These are phyloP conservation scores for Nomada flava DNA, from an alignment of 2,888 invertebrate genomes.

Conservation along the genomic window DNA sequence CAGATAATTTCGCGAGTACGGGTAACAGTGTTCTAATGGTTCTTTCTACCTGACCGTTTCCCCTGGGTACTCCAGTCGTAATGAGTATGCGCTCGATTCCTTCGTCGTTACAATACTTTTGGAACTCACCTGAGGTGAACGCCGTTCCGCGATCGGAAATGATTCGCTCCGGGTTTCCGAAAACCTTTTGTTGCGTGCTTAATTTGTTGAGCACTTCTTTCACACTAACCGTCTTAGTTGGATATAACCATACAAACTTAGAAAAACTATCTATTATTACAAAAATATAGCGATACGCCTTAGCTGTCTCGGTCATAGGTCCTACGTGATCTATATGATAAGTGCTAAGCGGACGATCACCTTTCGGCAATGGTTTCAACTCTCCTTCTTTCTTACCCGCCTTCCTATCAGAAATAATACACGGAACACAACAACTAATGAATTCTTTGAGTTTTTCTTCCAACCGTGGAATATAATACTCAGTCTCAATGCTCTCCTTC, in stretches of 20 bases:
- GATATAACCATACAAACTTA: neutral
- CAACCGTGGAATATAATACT: neutral
- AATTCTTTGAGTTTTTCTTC: neutral
- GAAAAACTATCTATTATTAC: slow-evolving; percentile 6
- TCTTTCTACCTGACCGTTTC: neutral
- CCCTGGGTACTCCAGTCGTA: neutral
- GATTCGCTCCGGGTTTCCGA: neutral
- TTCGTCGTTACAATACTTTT: neutral
- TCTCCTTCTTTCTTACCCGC: slow-evolving; percentile 1
- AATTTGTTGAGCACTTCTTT: neutral
- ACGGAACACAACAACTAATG: slow-evolving; percentile 5
- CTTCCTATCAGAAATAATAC: slow-evolving; percentile 5
- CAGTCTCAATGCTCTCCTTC: neutral
- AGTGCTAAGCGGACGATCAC: neutral
- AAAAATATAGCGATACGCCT: neutral
- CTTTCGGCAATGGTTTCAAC: slow-evolving; percentile 9
- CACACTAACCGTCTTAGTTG: neutral
- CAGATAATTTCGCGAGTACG: neutral
- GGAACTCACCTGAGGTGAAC: neutral
- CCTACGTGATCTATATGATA: slow-evolving; percentile 3
- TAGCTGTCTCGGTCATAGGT: neutral
- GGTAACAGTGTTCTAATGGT: neutral
- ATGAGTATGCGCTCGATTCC: neutral
- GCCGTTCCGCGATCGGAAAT: neutral
- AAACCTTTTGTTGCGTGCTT: neutral